A percentile compares a stretch with the other conserved stretches of the same genome.
phyloP scores from a whole-genome alignment of 2,113 vertebrate genomes.

The Planiliza haematocheilus region DNA sequence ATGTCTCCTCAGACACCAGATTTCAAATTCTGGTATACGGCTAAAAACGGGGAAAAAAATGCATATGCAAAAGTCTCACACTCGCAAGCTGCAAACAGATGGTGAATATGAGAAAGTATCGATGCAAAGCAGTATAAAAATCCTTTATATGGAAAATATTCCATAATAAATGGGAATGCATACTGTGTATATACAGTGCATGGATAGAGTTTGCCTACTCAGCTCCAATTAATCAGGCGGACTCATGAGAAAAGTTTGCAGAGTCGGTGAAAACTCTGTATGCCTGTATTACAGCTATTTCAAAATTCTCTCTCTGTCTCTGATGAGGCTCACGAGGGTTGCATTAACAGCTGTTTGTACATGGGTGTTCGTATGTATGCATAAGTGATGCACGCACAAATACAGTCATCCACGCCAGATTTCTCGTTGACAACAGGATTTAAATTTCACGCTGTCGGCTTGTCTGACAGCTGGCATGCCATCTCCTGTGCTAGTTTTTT shows the following conservation, averaged over 20 bases:
- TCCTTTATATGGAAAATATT: neutral
- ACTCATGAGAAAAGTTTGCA: slow-evolving; percentile 44
- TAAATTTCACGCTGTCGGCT: slow-evolving; percentile 41
- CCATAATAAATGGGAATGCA: neutral
- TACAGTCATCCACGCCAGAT: slow-evolving; percentile 5
- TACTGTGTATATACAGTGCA: slow-evolving; percentile 12
- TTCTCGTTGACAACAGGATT: slow-evolving; percentile 20
- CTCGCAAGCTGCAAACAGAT: too few relatives aligned
- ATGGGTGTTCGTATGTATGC: slow-evolving; percentile 2
- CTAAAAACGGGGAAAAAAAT: too few relatives aligned
- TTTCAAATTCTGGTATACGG: too few relatives aligned
- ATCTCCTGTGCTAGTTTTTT: slow-evolving; percentile 1
- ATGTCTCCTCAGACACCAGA: too few relatives aligned
- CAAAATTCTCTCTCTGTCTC: neutral
- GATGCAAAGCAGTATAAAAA: neutral
- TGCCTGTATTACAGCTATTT: slow-evolving; percentile 26
- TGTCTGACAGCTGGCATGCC: slow-evolving; percentile 34
- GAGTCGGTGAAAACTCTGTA: slow-evolving; percentile 37
- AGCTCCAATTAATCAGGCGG: slow-evolving; percentile 48
- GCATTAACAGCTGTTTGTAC: slow-evolving; percentile 14
- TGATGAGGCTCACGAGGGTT: neutral
- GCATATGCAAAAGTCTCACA: too few relatives aligned
- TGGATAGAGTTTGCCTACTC: slow-evolving; percentile 10
- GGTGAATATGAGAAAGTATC: neutral
- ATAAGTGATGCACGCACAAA: slow-evolving; percentile 4